Percentiles rank a stretch among this genome's conserved stretches.
Evolutionary conservation across 2,113 vertebrate species (phyloP).

Genomic region (Syngnathus floridae): DNA sequence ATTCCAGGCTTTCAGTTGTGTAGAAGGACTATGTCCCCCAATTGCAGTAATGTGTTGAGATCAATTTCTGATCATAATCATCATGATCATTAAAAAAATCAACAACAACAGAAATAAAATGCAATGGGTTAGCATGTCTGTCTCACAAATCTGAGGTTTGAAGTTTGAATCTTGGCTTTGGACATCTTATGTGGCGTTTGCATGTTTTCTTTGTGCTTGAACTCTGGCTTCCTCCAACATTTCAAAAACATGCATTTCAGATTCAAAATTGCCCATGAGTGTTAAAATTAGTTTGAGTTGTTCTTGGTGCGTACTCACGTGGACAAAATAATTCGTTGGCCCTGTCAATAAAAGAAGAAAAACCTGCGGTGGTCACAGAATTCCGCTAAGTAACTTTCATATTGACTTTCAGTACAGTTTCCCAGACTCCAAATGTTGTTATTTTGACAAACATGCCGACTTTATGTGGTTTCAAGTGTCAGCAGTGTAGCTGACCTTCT

Average conservation of each 20-base stretch:
- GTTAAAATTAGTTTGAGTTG: background rate
- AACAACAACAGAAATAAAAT: background rate
- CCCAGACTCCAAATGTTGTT: background rate
- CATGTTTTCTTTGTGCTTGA: background rate
- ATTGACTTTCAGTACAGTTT: background rate
- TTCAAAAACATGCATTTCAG: background rate
- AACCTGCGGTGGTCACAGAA: background rate
- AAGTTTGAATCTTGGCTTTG: background rate
- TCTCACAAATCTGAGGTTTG: background rate
- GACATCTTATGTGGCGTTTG: background rate
- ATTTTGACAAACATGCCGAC: background rate
- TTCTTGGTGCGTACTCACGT: too few species aligned
- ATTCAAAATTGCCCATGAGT: background rate
- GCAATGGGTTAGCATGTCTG: background rate
- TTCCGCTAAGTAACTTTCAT: background rate
- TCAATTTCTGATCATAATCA: background rate
- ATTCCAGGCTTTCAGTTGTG: constrained; percentile 9
- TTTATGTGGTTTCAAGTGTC: constrained; percentile 17
- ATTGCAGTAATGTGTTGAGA: background rate
- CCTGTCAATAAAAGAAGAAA: background rate
- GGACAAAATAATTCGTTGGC: too few species aligned
- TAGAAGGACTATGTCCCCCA: background rate
- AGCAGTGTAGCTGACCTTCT: constrained; percentile 26
- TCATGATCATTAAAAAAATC: background rate
- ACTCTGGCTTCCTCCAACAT: background rate